Conservation (phyloP, 1,140 invertebrate genomes). For the Drosophila triauraria region DNA sequence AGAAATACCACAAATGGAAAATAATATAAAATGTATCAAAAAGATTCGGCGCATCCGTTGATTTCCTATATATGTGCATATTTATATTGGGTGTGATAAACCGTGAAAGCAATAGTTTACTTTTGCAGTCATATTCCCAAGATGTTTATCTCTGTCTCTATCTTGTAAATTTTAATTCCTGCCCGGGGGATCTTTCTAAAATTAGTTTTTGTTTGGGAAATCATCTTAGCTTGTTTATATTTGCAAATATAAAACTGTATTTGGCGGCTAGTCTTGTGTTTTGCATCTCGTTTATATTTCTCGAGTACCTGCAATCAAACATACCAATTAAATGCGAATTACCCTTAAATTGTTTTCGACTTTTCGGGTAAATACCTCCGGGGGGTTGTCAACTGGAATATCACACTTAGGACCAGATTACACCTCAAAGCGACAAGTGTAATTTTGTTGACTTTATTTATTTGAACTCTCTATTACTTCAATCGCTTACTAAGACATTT, state of each 20-base stretch:
- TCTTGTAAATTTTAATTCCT: constrained; percentile 12
- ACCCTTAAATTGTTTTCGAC: constrained; percentile 3
- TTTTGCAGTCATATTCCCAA: constrained; percentile 46
- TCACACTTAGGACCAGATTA: not conserved
- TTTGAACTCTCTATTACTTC: not conserved
- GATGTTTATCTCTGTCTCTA: constrained; percentile 25
- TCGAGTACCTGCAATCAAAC: constrained; percentile 17
- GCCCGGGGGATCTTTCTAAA: constrained; percentile 27
- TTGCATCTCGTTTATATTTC: constrained; percentile 20
- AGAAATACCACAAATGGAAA: constrained; percentile 7
- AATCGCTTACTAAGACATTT: not conserved
- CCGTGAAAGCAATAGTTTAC: constrained; percentile 41
- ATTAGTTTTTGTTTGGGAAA: constrained; percentile 33
- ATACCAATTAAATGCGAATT: constrained; percentile 20
- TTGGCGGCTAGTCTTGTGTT: constrained; percentile 28
- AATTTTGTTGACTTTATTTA: constrained; percentile 5
- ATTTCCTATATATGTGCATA: constrained; percentile 1
- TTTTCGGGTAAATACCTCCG: not conserved
- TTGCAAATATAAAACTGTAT: constrained; percentile 52
- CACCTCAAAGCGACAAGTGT: not conserved
- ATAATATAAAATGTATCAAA: constrained; percentile 19
- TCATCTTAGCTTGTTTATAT: constrained; percentile 49
- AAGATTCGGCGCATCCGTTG: not conserved
- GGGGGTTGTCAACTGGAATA: not conserved
- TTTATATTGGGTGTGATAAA: constrained; percentile 1